A percentile compares a stretch with the other conserved stretches of the same genome.
Conservation (phyloP, 2,113 vertebrate species). For the Azemiops feae region DNA sequence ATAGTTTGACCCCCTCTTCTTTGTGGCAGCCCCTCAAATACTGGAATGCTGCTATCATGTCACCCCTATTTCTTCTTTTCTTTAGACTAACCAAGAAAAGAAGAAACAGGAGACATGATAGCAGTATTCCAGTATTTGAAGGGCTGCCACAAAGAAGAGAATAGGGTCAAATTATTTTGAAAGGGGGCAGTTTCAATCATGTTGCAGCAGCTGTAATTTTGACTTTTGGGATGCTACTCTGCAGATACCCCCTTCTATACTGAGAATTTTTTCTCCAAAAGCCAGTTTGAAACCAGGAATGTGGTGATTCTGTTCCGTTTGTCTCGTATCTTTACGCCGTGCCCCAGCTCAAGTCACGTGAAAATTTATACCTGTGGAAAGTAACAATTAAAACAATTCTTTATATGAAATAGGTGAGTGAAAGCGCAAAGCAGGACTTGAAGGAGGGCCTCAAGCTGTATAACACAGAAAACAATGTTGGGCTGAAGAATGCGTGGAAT, state of each 20-base stretch:
- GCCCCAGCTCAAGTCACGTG: neutral
- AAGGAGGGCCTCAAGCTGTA: conserved; percentile 93
- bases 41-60: no score
- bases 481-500: conserved; percentile 96
- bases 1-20: no score
- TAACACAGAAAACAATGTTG: conserved; percentile 93
- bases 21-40: no score
- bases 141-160: no score
- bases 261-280: neutral
- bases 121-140: no score
- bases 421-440: conserved; percentile 91
- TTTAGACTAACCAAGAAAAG: no score
- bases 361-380: neutral
- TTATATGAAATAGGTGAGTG: conserved; percentile 79
- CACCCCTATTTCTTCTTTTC: no score
- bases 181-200: neutral
- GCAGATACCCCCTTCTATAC: neutral
- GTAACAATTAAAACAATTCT: neutral
- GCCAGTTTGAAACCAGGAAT: neutral
- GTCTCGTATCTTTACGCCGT: neutral
- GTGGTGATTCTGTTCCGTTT: neutral
- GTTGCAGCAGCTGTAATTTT: neutral
- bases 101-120: no score
- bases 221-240: neutral
- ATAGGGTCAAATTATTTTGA: no score